A percentile compares a stretch with the other conserved stretches of the same genome.
These are phyloP conservation scores for Microcebus murinus DNA, from an alignment of 2,113 vertebrate genomes.

Conservation along the genomic window DNA sequence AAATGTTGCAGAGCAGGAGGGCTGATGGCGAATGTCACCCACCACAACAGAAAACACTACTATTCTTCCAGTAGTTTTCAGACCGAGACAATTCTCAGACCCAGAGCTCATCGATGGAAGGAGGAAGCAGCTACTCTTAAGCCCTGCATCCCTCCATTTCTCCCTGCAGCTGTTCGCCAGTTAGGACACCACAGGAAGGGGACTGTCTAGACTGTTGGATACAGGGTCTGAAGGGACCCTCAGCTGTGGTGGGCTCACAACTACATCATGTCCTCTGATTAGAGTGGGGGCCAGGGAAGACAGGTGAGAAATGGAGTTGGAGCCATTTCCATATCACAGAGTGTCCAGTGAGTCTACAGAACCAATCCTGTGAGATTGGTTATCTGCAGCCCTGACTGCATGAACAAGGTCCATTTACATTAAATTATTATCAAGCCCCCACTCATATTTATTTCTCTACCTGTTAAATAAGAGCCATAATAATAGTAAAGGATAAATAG, in stretches of 20 bases:
- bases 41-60: neutral
- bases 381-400: neutral
- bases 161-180: neutral
- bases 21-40: neutral
- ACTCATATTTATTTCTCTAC: neutral
- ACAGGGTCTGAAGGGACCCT: neutral
- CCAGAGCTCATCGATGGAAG: too few relatives aligned
- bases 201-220: neutral
- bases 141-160: neutral
- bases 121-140: neutral
- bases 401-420: neutral
- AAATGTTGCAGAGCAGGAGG: neutral
- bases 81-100: neutral
- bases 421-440: neutral
- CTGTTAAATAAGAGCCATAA: neutral
- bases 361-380: fast-evolving
- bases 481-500: neutral
- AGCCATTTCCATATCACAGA: neutral
- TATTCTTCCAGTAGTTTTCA: neutral
- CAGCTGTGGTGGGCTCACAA: neutral
- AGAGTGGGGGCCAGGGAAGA: neutral
- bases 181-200: too few relatives aligned
- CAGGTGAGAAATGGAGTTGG: neutral
- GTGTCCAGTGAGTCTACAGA: neutral
- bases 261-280: neutral